Evolutionary conservation across 2,888 invertebrate genomes (phyloP), one percentile per base, ranked within the genome.

Genomic region (Drosophila helvetica): DNA sequence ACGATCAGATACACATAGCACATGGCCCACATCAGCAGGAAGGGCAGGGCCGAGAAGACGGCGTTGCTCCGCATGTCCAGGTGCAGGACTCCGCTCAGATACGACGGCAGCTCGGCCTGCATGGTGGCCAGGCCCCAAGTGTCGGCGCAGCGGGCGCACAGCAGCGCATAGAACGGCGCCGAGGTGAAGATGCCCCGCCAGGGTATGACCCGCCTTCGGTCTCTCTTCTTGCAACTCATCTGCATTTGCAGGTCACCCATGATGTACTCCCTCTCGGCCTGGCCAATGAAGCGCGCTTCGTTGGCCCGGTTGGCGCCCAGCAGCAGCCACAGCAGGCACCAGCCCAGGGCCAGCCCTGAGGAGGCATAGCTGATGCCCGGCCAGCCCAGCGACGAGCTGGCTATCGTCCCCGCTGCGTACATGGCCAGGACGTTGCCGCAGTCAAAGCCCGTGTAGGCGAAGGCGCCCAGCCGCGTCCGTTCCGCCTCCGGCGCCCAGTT

Each of bases 91-190:
- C 93, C 92, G 62, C 93, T 93, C 92, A 96, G 93, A 81, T 95
- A 96, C 0, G 94, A 93, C 0, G 96, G 95, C 69, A 86, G 70
- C 89, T 95, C 94, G 0, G 95, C 94, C 78, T 95, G 92, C 42
- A 96, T 91, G 0, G 94, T 95, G 93, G 94, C 94, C 89, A 94
- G 94, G 1, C 95, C 95, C 95, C 95, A 96, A 78, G 94, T 94
- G 79, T 95, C 94, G 0, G 94, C 93, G 64, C 94, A 93, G 81
- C 95, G 95, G 0, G 93, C 94, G 1, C 94, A 90, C 2, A 94
- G 88, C 18, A 91, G 54, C 1, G 91, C 90, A 93, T 94, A 94
- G 89, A 96, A 93, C 0, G 96, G 95, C 0, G 93, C 78, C 0
- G 95, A 95, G 0, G 93, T 94, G n/a, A 94, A 90, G 19, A 96